Percentiles rank a stretch among this genome's conserved stretches.
phyloP scores from a whole-genome alignment of 1,140 invertebrate species.

The Danaus melanippus region DNA sequence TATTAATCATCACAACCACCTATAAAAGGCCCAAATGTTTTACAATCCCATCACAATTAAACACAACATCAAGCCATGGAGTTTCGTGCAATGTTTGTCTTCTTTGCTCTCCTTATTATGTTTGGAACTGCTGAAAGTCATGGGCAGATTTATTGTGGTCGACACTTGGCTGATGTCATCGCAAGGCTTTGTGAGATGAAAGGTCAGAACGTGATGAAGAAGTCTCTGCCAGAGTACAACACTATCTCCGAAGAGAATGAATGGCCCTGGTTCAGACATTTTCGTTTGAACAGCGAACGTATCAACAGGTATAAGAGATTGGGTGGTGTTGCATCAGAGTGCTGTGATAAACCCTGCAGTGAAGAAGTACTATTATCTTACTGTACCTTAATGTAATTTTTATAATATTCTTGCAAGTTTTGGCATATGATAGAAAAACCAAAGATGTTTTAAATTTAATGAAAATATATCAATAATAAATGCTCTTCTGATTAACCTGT shows the following conservation, averaged over 20 bases:
- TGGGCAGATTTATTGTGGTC: slow-evolving; percentile 23
- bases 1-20: slow-evolving; percentile 10
- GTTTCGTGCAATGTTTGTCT: slow-evolving; percentile 3
- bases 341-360: slow-evolving; percentile 24
- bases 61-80: slow-evolving; percentile 1
- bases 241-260: not conserved
- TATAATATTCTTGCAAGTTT: no score
- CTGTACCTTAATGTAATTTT: slow-evolving; percentile 9
- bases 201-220: slow-evolving; percentile 11
- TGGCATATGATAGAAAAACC: no score
- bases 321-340: slow-evolving; percentile 18
- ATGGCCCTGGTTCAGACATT: slow-evolving; percentile 17
- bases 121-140: slow-evolving; percentile 12
- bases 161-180: slow-evolving; percentile 18
- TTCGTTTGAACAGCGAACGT: slow-evolving; percentile 4
- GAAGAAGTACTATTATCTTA: slow-evolving; percentile 17
- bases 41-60: not conserved
- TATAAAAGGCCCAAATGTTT: slow-evolving; percentile 12
- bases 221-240: slow-evolving; percentile 1
- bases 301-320: slow-evolving; percentile 23
- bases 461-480: no score
- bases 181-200: slow-evolving; percentile 18
- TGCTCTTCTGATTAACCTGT: no score
- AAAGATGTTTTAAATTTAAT: no score
- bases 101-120: slow-evolving; percentile 9